Evolutionary conservation across 2,888 invertebrate genomes (phyloP), one percentile per base, ranked within the genome.

Genomic region (Watsonalla cultraria): DNA sequence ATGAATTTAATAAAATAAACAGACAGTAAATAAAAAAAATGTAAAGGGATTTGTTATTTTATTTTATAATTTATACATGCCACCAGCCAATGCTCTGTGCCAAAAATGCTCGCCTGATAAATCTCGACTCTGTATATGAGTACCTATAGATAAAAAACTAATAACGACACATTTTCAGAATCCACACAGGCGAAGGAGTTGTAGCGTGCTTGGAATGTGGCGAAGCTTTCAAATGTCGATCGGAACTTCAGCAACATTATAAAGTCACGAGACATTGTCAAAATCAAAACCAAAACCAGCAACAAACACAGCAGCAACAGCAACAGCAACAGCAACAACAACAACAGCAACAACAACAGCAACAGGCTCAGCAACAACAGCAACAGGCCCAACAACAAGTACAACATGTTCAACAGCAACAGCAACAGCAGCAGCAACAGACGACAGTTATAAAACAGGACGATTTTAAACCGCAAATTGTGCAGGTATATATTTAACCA

Each of bases 201-300:
- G 94, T 94, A 60, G 93, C 95, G 9, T 95, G 95, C 70, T 91
- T 94, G 51, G 94, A 94, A 62, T 95, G 95, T 70, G 95, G 95
- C 15, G 95, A 95, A 80, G 94, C 95, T 11, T 95, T 95, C 80
- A 93, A 94, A 66, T 92, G 93, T 65, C 95, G 95, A 76, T 86
- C 92, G 14, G 95, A 95, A 61, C 80, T 95, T 61, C 93, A 93
- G 63, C 92, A 94, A 64, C 95, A 95, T 75, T 92, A 92, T 67
- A 93, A 93, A 71, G 80, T 92, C 46, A 90, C 91, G 56, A 90
- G 93, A 69, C 90, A 91, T 54, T 90, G 89, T 61, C 80, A 80
- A 7, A 74, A 74, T 91, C 58, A 78, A 91, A 70, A 89, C 62
- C 68, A 83, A 55, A 70, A 73, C 0, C 80, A 79, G 6, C 80